A percentile compares a stretch with the other conserved stretches of the same genome.
Conservation (phyloP, 2,113 vertebrate genomes). For the Oryzias curvinotus region DNA sequence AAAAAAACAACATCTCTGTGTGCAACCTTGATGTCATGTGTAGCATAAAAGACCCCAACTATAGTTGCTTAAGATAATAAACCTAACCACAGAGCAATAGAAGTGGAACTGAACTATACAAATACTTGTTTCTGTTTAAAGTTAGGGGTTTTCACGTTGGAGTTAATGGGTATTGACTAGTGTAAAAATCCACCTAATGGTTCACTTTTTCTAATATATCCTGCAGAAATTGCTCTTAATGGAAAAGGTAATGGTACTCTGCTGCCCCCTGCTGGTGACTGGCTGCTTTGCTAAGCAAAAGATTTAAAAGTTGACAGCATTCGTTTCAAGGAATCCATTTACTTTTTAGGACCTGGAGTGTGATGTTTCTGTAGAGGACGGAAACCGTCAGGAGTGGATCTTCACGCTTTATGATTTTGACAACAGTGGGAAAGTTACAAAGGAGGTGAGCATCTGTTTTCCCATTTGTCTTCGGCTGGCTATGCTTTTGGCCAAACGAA, state of each 20-base stretch:
- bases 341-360: slow-evolving; percentile 81
- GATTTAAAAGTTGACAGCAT: no score
- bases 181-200: no score
- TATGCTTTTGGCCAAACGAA: neutral
- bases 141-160: no score
- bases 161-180: no score
- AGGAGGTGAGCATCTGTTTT: slow-evolving; percentile 73
- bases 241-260: slow-evolving; percentile 4
- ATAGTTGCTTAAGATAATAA: no score
- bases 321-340: neutral
- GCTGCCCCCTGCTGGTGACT: slow-evolving; percentile 33
- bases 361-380: slow-evolving; percentile 80
- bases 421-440: slow-evolving; percentile 86
- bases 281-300: no score
- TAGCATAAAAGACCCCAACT: no score
- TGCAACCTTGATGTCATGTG: no score
- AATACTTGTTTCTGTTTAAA: no score
- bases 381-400: slow-evolving; percentile 85
- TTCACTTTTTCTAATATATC: no score
- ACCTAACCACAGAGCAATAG: neutral
- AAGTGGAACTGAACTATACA: slow-evolving; percentile 1
- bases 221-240: no score
- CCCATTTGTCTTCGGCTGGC: neutral
- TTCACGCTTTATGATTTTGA: slow-evolving; percentile 87
- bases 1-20: no score